Base-by-base conservation (phyloP, 2,888 invertebrate species). In the Zaprionus obscuricornis region DNA sequence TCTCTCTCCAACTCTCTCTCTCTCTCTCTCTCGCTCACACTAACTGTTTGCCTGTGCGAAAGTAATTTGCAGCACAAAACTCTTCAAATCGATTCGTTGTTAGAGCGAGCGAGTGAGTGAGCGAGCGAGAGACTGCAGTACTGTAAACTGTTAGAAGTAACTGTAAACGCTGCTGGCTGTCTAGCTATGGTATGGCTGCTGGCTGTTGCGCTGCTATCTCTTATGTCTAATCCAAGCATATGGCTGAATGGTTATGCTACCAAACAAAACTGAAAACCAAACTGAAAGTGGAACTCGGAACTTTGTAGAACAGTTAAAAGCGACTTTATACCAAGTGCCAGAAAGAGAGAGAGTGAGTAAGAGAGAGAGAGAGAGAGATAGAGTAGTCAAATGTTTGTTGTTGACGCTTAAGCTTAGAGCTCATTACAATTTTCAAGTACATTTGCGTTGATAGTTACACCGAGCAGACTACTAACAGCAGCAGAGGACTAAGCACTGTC, bases 401-500 rank as follows among this genome's bases (percentile, higher is more conserved):
- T 85, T 83, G 78, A 79, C 78, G 81, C 78, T 82, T 85, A 67
- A 60, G 81, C 78, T 82, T 84, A 82, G 82, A 84, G 81, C 81
- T 82, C 81, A 82, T 82, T 82, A 82, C 81, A 82, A 82, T 82
- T 86, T 82, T 82, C 85, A 82, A 86, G 81, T 82, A 84, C 86
- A 86, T 82, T 82, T 82, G 82, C 86, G 86, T 72, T 82, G 86
- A 85, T 86, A 84, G 81, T 84, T 84, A 86, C 72, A 86, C 81
- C 69, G 39, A 78, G 39, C 54, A 47, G 58, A 78, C 74, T n/a
- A n/a, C n/a, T 55, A 50, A 49, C 60, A 55, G 31, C 18, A 10
- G 26, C 57, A 58, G 18, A 6, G 59, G 47, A 66, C 58, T 11
- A 36, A 40, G 54, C 11, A 1, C 18, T 16, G 4, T 18, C 7